These are phyloP conservation scores for Macrosoma leucophasiata DNA, from an alignment of 2,888 invertebrate genomes.

Conservation along the genomic window DNA sequence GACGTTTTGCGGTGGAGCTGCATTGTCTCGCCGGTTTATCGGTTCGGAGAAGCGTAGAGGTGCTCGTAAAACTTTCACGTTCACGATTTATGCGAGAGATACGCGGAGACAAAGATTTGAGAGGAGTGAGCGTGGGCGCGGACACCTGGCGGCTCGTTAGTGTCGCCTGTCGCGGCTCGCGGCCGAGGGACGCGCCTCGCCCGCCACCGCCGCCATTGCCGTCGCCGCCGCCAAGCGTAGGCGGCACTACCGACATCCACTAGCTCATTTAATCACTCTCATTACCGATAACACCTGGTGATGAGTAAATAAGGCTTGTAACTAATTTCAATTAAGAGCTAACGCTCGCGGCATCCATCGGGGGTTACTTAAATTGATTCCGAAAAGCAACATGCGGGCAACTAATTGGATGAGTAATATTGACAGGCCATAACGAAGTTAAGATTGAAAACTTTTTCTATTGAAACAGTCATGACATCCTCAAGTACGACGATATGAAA, in stretches of 20 bases:
- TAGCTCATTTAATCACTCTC: no score
- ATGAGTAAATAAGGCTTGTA: no score
- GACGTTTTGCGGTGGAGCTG: slow-evolving; percentile 57
- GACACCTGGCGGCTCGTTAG: slow-evolving; percentile 72
- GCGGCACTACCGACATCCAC: slow-evolving; percentile 1
- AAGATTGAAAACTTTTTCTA: slow-evolving; percentile 32
- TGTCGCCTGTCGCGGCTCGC: slow-evolving; percentile 45
- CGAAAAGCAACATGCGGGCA: slow-evolving; percentile 55
- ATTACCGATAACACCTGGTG: no score
- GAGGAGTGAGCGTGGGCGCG: slow-evolving; percentile 65
- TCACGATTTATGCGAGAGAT: slow-evolving; percentile 64
- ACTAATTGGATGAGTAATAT: slow-evolving; percentile 57
- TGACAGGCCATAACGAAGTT: slow-evolving; percentile 38
- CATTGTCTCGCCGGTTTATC: slow-evolving; percentile 65
- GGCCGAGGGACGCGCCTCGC: slow-evolving; percentile 30
- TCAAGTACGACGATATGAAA: no score
- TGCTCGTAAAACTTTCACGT: slow-evolving; percentile 74
- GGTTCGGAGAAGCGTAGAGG: slow-evolving; percentile 66
- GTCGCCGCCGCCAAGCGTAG: slow-evolving; percentile 5
- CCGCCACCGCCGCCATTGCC: slow-evolving; percentile 15
- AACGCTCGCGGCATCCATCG: slow-evolving; percentile 24
- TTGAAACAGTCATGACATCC: slow-evolving; percentile 24
- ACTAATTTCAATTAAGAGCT: slow-evolving; percentile 1
- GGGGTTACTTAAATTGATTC: slow-evolving; percentile 48
- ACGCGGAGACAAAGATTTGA: slow-evolving; percentile 64